These are phyloP conservation scores for Sibirionetta formosa DNA, from an alignment of 2,797 vertebrate genomes.

Conservation along the genomic window DNA sequence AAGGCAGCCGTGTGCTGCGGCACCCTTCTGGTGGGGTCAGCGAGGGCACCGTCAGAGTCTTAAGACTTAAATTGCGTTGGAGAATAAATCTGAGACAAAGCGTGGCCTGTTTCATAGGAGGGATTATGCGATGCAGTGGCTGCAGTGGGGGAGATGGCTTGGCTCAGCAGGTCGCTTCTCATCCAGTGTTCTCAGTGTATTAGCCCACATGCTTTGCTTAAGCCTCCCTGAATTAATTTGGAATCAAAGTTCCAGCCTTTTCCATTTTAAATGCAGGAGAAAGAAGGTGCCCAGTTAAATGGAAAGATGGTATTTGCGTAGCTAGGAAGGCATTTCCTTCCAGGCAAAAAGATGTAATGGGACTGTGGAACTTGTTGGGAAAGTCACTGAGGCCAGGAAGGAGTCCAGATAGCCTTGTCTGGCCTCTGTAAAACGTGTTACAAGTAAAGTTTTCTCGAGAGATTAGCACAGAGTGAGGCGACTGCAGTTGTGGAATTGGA, in stretches of 20 bases:
- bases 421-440: neutral
- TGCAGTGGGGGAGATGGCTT: neutral
- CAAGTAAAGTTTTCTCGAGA: neutral
- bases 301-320: neutral
- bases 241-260: neutral
- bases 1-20: neutral
- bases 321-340: neutral
- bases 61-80: conserved; percentile 19
- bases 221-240: conserved; percentile 10
- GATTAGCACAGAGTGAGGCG: accelerated
- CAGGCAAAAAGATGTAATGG: neutral
- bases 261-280: neutral
- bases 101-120: neutral
- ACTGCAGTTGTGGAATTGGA: neutral
- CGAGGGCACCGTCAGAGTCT: neutral
- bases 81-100: conserved; percentile 24
- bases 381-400: neutral
- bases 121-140: conserved; percentile 38
- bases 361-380: neutral
- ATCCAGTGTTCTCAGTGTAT: neutral
- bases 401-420: neutral
- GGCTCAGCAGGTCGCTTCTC: conserved; percentile 5
- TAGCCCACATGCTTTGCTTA: neutral
- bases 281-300: neutral
- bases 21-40: conserved; percentile 10